phyloP scores from a whole-genome alignment of 2,113 vertebrate genomes.

The Stegastes partitus region DNA sequence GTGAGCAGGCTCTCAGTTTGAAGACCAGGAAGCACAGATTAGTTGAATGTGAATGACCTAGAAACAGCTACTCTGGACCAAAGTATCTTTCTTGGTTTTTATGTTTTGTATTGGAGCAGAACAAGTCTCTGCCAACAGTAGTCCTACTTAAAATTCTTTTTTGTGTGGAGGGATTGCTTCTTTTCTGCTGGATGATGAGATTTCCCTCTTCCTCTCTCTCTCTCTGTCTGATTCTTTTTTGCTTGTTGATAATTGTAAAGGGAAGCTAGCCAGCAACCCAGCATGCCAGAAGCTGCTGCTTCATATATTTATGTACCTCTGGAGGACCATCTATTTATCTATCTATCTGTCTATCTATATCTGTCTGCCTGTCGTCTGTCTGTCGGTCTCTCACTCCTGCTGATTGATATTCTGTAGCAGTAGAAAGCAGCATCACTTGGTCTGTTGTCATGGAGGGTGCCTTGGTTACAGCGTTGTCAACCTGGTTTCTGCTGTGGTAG shows the following conservation, averaged over 20 bases:
- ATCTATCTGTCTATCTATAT: neutral
- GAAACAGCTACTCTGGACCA: neutral
- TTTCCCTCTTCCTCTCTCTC: neutral
- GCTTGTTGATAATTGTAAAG: slow-evolving; percentile 57
- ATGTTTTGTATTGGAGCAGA: slow-evolving; percentile 25
- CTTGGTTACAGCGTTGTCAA: slow-evolving; percentile 50
- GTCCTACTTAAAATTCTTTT: no score
- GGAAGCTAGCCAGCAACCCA: slow-evolving; percentile 39
- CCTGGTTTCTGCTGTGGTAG: slow-evolving; percentile 30
- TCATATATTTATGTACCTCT: slow-evolving; percentile 60
- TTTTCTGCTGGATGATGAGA: slow-evolving; percentile 12
- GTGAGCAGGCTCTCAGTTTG: no score
- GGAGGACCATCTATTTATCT: neutral
- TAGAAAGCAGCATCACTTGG: slow-evolving; percentile 56
- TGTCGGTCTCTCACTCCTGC: slow-evolving; percentile 2
- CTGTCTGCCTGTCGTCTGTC: slow-evolving; percentile 38
- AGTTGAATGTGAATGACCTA: no score
- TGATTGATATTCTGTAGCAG: slow-evolving; percentile 69
- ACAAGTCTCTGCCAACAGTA: slow-evolving; percentile 32
- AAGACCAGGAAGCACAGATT: no score
- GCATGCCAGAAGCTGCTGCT: slow-evolving; percentile 28
- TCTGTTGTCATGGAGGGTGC: slow-evolving; percentile 39
- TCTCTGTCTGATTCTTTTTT: slow-evolving; percentile 17
- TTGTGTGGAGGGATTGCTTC: slow-evolving; percentile 28
- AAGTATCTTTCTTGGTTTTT: neutral